Evolutionary conservation across 2,113 vertebrate species (phyloP), one percentile per base, ranked within the genome.

Genomic region (Neofelis nebulosa): DNA sequence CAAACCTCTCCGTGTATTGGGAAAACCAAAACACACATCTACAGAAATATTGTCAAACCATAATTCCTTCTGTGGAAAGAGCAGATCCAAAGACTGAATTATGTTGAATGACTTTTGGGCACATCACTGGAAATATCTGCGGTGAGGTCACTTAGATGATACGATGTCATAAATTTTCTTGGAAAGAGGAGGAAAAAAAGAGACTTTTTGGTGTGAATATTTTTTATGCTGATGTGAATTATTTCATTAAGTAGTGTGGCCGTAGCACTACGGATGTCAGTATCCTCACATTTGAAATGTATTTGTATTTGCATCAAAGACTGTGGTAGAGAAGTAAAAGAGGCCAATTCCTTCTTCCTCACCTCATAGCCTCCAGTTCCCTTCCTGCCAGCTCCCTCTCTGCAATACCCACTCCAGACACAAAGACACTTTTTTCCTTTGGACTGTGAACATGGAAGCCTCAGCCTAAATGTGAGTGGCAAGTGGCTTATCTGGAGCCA

Each of bases 401-500:
- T 36, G 16, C 76, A 52, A 29, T 14, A 73, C 87, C 90, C 84
- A 93, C 94, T 95, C 90, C 88, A 91, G 92, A 97, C 73, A 80
- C 86, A 98, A 91, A 95, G 92, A 92, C n/a, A 88, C 80, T 85
- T 74, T 85, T 93, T 82, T 63, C 97, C 97, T 95, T 0, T 0
- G 96, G 94, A 94, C 91, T 95, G 63, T 95, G 94, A 98, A 95
- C 97, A 89, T 94, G 84, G 92, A 89, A 97, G 84, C 97, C 98
- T 98, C 98, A 97, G 95, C 93, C 97, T 98, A 89, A 96, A 98
- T 99, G 98, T 99, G 99, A 99, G 98, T 99, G 99, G 99, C 99
- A 99, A 99, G 98, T 86, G 98, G 98, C 98, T 99, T 97, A 99
- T 99, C 99, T 97, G 97, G 97, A 98, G 98, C 99, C 99, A 99